These are phyloP conservation scores for Salarias fasciatus DNA, from an alignment of 2,797 vertebrate species.

Conservation along the genomic window DNA sequence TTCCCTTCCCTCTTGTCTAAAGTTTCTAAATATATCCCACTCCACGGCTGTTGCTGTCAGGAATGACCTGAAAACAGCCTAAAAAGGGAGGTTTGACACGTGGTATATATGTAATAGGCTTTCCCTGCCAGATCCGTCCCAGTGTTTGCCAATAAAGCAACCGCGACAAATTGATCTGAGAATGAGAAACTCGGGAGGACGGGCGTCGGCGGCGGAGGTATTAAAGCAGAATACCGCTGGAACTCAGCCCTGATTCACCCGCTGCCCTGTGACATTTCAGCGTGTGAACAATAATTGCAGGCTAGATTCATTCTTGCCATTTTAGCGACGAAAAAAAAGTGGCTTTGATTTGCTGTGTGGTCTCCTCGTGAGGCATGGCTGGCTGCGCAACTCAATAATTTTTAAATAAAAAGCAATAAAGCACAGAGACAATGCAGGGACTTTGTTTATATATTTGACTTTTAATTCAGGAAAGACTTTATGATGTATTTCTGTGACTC, in stretches of 20 bases:
- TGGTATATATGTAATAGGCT: slow-evolving; percentile 61
- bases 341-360: no score
- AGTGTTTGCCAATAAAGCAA: slow-evolving; percentile 61
- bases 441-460: no score
- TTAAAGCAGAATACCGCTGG: slow-evolving; percentile 45
- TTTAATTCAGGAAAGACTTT: no score
- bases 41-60: slow-evolving; percentile 69
- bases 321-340: slow-evolving; percentile 28
- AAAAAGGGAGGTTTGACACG: slow-evolving; percentile 52
- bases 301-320: slow-evolving; percentile 34
- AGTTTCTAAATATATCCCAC: slow-evolving; percentile 68
- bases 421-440: no score
- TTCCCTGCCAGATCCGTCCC: slow-evolving; percentile 58
- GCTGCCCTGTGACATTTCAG: slow-evolving; percentile 52
- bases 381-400: no score
- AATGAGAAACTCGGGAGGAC: slow-evolving; percentile 53
- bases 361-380: no score
- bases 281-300: slow-evolving; percentile 38
- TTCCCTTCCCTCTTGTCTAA: slow-evolving; percentile 43
- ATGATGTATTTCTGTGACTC: no score
- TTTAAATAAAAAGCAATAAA: no score
- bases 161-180: slow-evolving; percentile 64
- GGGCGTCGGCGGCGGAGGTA: slow-evolving; percentile 31
- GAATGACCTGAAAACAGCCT: slow-evolving; percentile 70
- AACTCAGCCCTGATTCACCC: slow-evolving; percentile 48